Evolutionary conservation across 2,797 vertebrate genomes (phyloP).

Genomic region (Tapera naevia): DNA sequence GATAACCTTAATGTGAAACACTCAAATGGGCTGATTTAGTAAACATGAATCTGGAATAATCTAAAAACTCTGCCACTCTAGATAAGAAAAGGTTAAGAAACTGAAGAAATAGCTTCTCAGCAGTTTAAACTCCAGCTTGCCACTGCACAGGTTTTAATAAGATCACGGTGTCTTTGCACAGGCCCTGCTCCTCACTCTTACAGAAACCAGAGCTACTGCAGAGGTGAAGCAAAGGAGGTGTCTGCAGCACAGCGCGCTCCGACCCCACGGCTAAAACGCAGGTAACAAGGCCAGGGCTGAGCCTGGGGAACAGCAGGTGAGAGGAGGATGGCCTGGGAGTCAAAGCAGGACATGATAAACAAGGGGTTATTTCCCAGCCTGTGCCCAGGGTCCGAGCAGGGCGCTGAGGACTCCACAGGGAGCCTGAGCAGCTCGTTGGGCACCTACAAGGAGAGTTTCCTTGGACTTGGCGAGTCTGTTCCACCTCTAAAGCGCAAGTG

Average conservation of each 20-base stretch:
- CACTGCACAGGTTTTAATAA: neutral
- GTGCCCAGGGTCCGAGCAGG: neutral
- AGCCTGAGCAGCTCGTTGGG: neutral
- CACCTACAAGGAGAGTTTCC: neutral
- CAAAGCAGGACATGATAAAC: neutral
- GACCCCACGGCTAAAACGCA: neutral
- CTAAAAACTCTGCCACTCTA: neutral
- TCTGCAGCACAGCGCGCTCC: neutral
- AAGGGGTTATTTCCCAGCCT: neutral
- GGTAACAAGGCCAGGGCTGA: neutral
- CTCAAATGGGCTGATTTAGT: neutral
- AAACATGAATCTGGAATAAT: neutral
- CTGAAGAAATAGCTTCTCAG: neutral
- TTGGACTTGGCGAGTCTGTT: neutral
- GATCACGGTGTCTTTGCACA: neutral
- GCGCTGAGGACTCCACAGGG: rapidly evolving
- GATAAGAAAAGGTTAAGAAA: neutral
- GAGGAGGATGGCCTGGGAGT: neutral
- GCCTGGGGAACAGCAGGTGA: neutral
- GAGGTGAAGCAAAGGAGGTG: neutral
- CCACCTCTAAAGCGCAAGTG: neutral
- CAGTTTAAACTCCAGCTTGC: neutral
- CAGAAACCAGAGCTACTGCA: neutral
- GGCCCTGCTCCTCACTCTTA: neutral
- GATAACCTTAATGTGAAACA: neutral